phyloP scores from a whole-genome alignment of 2,888 invertebrate genomes.

The Timema cristinae region DNA sequence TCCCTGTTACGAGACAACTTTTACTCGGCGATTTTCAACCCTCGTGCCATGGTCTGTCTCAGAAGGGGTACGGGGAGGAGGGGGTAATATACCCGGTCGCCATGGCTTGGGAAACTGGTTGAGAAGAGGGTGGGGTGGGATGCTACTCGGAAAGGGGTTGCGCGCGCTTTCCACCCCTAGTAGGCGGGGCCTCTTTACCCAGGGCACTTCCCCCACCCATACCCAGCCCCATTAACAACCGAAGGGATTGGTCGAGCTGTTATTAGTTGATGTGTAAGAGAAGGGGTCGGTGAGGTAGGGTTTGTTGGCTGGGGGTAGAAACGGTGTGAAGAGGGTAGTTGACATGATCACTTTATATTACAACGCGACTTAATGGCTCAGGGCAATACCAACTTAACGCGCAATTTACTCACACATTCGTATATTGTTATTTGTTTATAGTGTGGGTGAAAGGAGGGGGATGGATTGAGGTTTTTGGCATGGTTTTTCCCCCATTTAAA shows the following conservation, averaged over 20 bases:
- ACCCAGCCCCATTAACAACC: slow-evolving; percentile 5
- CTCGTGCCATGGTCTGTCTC: too few species aligned
- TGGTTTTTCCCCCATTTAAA: too few species aligned
- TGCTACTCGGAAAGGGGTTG: neutral
- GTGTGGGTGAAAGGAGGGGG: too few species aligned
- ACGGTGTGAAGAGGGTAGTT: slow-evolving; percentile 9
- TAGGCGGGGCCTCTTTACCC: slow-evolving; percentile 4
- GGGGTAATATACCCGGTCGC: too few species aligned
- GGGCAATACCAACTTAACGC: slow-evolving; percentile 9
- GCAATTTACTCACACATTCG: neutral
- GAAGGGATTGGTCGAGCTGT: slow-evolving; percentile 4
- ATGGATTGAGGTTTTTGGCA: too few species aligned
- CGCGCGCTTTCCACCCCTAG: slow-evolving; percentile 8
- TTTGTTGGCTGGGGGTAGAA: neutral
- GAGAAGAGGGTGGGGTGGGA: neutral
- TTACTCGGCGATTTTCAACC: too few species aligned
- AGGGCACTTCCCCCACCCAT: neutral
- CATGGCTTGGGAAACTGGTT: too few species aligned
- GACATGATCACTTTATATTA: slow-evolving; percentile 17
- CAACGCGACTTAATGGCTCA: slow-evolving; percentile 11
- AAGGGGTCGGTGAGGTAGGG: too few species aligned
- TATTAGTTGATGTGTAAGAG: neutral
- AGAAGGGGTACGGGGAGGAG: too few species aligned
- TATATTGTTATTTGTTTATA: too few species aligned
- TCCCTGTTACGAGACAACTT: too few species aligned